phyloP scores from a whole-genome alignment of 2,888 invertebrate species.

The Oligia latruncula region DNA sequence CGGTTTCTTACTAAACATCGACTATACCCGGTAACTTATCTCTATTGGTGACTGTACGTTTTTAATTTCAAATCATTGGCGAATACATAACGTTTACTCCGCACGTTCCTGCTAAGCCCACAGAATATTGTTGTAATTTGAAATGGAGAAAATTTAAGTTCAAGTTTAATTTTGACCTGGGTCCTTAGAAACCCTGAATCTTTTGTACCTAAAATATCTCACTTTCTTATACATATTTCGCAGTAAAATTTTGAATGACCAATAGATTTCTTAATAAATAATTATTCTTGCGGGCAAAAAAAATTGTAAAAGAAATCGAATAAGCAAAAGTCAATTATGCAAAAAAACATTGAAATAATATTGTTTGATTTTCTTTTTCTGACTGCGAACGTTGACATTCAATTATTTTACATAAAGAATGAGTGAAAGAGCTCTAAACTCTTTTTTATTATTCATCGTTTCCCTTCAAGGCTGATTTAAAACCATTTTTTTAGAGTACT shows the following conservation, averaged over 20 bases:
- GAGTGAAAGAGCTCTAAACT: too few species aligned
- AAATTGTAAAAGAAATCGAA: constrained; percentile 16
- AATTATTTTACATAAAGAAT: background rate
- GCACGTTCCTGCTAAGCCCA: background rate
- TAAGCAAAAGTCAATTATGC: background rate
- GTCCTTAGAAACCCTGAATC: background rate
- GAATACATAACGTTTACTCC: background rate
- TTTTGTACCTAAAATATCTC: background rate
- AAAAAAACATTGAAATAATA: background rate
- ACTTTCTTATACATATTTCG: background rate
- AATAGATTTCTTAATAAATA: background rate
- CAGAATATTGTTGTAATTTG: constrained; percentile 9
- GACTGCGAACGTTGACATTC: background rate
- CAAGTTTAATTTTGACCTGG: background rate
- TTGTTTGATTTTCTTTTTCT: background rate
- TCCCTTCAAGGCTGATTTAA: too few species aligned
- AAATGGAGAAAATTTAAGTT: background rate
- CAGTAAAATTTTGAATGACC: background rate
- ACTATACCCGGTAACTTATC: too few species aligned
- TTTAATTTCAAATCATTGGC: background rate
- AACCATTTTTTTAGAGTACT: too few species aligned
- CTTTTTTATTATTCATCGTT: too few species aligned
- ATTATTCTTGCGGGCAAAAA: constrained; percentile 1
- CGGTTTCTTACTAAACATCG: too few species aligned
- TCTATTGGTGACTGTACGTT: background rate